Evolutionary conservation across 2,113 vertebrate species (phyloP).

Genomic region (Thomomys bottae): DNA sequence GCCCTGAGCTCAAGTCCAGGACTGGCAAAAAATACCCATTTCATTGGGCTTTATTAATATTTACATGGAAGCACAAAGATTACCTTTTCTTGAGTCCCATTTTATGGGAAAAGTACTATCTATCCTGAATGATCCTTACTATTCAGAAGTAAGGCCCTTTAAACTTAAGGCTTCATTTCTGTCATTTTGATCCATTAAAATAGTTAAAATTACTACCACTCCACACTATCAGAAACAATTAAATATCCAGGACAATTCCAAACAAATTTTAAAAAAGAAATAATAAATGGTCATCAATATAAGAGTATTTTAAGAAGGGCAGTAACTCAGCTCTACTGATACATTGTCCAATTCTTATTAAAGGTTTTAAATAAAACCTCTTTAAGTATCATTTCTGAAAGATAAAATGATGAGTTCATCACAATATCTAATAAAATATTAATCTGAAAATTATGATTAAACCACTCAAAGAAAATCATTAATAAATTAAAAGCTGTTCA

Average conservation of each 20-base stretch:
- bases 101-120: neutral
- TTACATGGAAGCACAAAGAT: neutral
- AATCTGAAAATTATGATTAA: conserved; percentile 26
- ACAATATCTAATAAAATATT: conserved; percentile 13
- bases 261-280: neutral
- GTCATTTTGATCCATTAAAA: neutral
- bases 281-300: neutral
- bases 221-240: neutral
- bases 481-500: neutral
- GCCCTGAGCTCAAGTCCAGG: no score
- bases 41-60: no score
- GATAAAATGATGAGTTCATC: neutral
- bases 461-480: conserved; percentile 43
- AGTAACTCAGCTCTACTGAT: neutral
- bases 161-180: neutral
- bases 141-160: neutral
- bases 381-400: neutral
- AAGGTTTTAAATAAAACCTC: neutral
- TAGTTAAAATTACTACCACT: neutral
- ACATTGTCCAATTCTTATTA: neutral
- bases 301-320: neutral
- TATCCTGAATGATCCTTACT: neutral
- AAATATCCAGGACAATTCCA: neutral
- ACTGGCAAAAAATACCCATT: neutral
- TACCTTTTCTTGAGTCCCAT: neutral